Percentiles rank a stretch among this genome's conserved stretches.
These are phyloP conservation scores for Catostylus mosaicus DNA, from an alignment of 30 jellyfish, hydroid and myxozoan genomes.

Conservation along the genomic window DNA sequence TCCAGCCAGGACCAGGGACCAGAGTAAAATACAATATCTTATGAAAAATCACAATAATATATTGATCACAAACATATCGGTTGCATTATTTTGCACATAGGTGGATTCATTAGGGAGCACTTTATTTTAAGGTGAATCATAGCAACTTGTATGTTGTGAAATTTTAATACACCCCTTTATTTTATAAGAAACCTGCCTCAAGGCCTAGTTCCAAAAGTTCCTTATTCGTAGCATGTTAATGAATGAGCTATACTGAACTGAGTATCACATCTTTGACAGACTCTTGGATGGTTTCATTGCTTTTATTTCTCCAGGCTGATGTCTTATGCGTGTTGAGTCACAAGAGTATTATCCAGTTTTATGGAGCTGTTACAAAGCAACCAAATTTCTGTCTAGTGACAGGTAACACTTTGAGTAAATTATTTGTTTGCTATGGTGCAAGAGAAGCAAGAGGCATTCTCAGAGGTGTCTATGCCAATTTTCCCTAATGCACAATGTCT, in stretches of 20 bases:
- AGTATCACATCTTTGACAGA: not conserved
- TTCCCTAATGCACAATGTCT: not conserved
- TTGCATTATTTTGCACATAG: too few species aligned
- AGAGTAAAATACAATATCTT: too few species aligned
- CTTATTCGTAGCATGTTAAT: not conserved
- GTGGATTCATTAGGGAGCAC: too few species aligned
- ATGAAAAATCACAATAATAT: too few species aligned
- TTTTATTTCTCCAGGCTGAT: conserved; percentile 77
- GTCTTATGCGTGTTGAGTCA: conserved; percentile 81
- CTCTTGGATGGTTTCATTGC: not conserved
- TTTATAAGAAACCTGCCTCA: not conserved
- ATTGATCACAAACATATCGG: too few species aligned
- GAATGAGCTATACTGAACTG: not conserved
- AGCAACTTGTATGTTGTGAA: not conserved
- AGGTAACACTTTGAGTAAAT: conserved; percentile 37
- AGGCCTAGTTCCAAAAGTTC: not conserved
- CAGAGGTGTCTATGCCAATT: not conserved
- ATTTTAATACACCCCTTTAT: not conserved
- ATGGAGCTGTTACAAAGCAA: conserved; percentile 79
- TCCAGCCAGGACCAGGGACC: too few species aligned
- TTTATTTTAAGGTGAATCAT: not conserved
- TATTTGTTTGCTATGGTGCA: not conserved
- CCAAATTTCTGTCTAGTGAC: conserved; percentile 83
- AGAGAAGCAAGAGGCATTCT: too few species aligned
- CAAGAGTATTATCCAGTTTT: conserved; percentile 81